Conservation (phyloP, 2,797 vertebrate genomes). For the Acanthurus tractus region DNA sequence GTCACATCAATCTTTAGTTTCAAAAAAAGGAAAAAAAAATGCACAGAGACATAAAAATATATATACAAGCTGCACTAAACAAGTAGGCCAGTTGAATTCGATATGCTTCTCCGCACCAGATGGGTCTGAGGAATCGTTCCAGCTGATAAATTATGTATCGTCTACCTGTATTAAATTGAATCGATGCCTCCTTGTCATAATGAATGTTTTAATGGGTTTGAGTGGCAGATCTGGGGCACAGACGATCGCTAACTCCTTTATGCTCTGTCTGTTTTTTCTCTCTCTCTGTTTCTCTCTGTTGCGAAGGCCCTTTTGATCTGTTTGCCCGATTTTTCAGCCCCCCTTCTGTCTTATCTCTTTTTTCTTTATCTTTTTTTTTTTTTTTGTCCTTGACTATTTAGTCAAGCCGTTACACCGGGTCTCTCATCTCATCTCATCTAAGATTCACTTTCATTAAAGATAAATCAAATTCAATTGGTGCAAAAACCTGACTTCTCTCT, state of each 20-base stretch:
- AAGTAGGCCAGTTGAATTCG: conserved; percentile 67
- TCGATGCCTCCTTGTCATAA: conserved; percentile 71
- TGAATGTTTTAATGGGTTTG: conserved; percentile 73
- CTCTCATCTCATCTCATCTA: conserved; percentile 24
- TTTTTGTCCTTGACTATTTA: conserved; percentile 30
- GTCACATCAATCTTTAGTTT: conserved; percentile 56
- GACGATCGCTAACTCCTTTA: conserved; percentile 41
- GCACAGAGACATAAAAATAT: conserved; percentile 46
- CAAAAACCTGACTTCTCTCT: background rate
- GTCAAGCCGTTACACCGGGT: background rate
- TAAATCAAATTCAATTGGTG: conserved; percentile 25
- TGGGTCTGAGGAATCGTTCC: conserved; percentile 68
- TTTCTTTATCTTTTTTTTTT: conserved; percentile 11
- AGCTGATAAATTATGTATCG: conserved; percentile 77
- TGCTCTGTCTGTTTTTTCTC: conserved; percentile 9
- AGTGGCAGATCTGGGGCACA: conserved; percentile 69
- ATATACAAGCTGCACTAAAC: conserved; percentile 25
- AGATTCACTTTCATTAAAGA: conserved; percentile 40
- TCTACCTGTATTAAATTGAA: conserved; percentile 75
- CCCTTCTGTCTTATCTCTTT: conserved; percentile 11
- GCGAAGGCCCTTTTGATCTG: conserved; percentile 35
- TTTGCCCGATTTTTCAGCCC: conserved; percentile 11
- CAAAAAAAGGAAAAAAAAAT: conserved; percentile 22
- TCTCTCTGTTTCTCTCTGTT: background rate
- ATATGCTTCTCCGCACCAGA: conserved; percentile 69